Evolutionary conservation across 1,140 invertebrate species (phyloP).

Genomic region (Hermetia illucens): DNA sequence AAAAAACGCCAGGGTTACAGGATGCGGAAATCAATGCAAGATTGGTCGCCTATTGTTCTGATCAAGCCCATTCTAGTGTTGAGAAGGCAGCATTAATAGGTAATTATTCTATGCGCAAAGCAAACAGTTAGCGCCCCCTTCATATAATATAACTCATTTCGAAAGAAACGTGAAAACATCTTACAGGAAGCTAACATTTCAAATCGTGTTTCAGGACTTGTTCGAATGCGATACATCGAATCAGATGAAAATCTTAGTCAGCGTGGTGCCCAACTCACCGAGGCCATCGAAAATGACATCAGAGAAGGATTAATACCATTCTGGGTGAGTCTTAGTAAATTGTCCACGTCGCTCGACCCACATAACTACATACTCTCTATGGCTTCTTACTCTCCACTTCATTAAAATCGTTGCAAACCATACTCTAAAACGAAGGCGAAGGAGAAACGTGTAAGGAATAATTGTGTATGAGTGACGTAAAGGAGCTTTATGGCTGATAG

Average conservation of each 20-base stretch:
- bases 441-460: no score
- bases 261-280: conserved; percentile 61
- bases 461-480: conserved; percentile 2
- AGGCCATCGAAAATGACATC: conserved; percentile 69
- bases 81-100: conserved; percentile 88
- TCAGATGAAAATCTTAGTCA: conserved; percentile 70
- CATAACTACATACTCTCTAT: no score
- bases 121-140: no score
- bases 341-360: no score
- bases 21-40: conserved; percentile 82
- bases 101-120: conserved; percentile 11
- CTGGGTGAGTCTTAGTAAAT: conserved; percentile 59
- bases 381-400: background rate
- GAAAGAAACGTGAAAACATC: no score
- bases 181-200: no score
- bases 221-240: conserved; percentile 85
- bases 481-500: conserved; percentile 8
- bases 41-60: conserved; percentile 90
- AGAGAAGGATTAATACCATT: conserved; percentile 85
- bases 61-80: conserved; percentile 90
- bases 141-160: no score
- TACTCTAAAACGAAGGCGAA: no score
- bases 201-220: conserved; percentile 44
- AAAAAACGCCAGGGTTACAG: conserved; percentile 52
- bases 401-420: no score